phyloP scores from a whole-genome alignment of 2,888 invertebrate species.

The Norana najaformis region DNA sequence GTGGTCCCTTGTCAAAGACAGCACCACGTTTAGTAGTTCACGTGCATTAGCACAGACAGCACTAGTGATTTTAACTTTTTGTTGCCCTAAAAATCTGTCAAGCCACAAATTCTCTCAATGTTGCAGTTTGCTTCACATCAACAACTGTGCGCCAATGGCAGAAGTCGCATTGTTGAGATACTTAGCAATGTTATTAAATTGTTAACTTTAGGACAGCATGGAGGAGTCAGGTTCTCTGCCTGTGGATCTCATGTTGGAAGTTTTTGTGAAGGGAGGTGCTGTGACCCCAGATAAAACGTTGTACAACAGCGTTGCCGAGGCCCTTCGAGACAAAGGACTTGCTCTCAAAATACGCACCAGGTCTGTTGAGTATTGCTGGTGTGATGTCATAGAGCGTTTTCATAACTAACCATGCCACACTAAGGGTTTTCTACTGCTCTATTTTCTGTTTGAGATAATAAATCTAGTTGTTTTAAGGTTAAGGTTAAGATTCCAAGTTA shows the following conservation, averaged over 20 bases:
- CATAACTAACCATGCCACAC: too few relatives aligned
- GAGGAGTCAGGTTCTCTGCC: neutral
- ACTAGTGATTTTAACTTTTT: neutral
- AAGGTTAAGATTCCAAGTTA: too few relatives aligned
- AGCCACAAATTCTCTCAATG: neutral
- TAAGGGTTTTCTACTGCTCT: too few relatives aligned
- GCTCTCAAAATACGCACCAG: conserved; percentile 1
- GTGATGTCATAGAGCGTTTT: too few relatives aligned
- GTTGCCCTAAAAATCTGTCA: neutral
- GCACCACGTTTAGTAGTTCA: too few relatives aligned
- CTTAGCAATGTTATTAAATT: neutral
- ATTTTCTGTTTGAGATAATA: too few relatives aligned
- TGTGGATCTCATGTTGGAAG: neutral
- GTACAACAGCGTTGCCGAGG: neutral
- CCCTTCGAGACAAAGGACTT: conserved; percentile 24
- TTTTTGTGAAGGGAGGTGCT: neutral
- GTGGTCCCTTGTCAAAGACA: too few relatives aligned
- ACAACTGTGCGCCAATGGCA: neutral
- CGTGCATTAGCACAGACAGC: neutral
- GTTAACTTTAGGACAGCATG: neutral
- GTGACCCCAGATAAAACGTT: conserved; percentile 9
- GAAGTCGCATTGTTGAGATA: too few relatives aligned
- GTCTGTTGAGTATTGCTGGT: neutral
- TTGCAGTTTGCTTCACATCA: neutral
- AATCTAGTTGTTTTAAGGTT: too few relatives aligned